Evolutionary conservation across 2,113 vertebrate species (phyloP).

Genomic region (Tor tambroides): DNA sequence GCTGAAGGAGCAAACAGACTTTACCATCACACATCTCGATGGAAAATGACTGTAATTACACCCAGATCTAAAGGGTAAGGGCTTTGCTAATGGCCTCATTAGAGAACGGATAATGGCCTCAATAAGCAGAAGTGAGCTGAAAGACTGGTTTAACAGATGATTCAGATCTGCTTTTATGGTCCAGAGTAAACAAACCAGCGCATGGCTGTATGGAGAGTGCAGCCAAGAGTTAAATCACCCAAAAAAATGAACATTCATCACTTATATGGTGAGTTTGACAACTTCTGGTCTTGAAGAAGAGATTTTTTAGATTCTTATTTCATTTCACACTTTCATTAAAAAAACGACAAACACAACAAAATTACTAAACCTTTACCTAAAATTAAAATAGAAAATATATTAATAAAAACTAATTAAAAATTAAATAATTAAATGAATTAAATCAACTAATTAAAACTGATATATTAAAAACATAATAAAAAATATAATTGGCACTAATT

Average conservation of each 20-base stretch:
- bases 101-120: not conserved
- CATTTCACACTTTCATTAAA: not conserved
- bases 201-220: too few species aligned
- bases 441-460: not conserved
- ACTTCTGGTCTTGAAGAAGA: not conserved
- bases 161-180: not conserved
- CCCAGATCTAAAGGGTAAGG: not conserved
- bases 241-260: not conserved
- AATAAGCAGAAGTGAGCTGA: constrained; percentile 1
- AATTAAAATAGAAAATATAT: too few species aligned
- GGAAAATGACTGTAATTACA: not conserved
- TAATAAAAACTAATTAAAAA: too few species aligned
- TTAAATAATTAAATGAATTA: too few species aligned
- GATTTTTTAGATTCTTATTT: not conserved
- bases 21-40: not conserved
- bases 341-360: too few species aligned
- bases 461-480: not conserved
- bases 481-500: not conserved
- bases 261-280: not conserved
- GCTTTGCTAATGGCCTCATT: constrained; percentile 1
- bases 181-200: not conserved
- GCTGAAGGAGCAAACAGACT: constrained; percentile 68
- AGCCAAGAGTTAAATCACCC: not conserved
- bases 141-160: not conserved
- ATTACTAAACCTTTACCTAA: too few species aligned